phyloP scores from a whole-genome alignment of 2,113 vertebrate genomes.

The Syrrhaptes paradoxus region DNA sequence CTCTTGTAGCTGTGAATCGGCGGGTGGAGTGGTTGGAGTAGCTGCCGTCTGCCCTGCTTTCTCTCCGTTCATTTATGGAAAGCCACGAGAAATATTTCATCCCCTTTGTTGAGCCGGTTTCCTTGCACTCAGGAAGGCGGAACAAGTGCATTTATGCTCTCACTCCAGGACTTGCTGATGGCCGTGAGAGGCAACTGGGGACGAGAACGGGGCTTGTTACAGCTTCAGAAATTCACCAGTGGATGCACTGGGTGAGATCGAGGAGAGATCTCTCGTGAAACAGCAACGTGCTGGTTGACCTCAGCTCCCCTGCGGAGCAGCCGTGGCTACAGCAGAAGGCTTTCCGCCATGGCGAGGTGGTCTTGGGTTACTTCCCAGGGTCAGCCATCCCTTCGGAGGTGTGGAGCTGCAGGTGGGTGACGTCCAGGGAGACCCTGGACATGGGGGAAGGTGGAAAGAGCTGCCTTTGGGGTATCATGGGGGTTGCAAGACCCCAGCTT shows the following conservation, averaged over 20 bases:
- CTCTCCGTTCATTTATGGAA: not conserved
- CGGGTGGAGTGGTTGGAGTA: not conserved
- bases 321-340: not conserved
- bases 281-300: not conserved
- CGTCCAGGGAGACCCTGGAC: not conserved
- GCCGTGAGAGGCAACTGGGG: not conserved
- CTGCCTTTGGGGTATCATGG: not conserved
- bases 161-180: constrained; percentile 9
- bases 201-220: not conserved
- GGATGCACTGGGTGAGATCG: not conserved
- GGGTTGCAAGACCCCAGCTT: not conserved
- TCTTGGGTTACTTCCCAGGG: not conserved
- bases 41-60: not conserved
- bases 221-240: not conserved
- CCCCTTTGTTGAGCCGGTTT: constrained; percentile 11
- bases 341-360: not conserved
- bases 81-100: constrained; percentile 33
- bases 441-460: not conserved
- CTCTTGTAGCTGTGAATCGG: not conserved
- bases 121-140: not conserved
- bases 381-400: not conserved
- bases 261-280: not conserved
- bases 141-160: constrained; percentile 47
- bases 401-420: not conserved
- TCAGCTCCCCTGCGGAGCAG: not conserved